phyloP scores from a whole-genome alignment of 2,113 vertebrate species.

The Sminthopsis crassicaudata region DNA sequence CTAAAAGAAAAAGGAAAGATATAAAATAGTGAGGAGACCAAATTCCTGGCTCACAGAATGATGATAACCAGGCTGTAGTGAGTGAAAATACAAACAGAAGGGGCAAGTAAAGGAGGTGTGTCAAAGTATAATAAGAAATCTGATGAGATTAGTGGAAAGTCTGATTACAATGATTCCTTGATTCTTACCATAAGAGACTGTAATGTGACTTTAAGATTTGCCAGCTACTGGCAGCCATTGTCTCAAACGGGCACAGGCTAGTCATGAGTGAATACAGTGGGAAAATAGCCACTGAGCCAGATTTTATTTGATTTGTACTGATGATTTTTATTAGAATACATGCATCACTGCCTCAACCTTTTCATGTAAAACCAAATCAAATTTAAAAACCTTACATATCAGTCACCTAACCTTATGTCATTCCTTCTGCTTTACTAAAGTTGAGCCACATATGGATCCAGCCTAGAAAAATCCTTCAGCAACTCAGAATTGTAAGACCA shows the following conservation, averaged over 20 bases:
- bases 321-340: slow-evolving; percentile 77
- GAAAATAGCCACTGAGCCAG: slow-evolving; percentile 78
- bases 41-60: slow-evolving; percentile 35
- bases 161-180: slow-evolving; percentile 55
- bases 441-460: slow-evolving; percentile 65
- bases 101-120: slow-evolving; percentile 17
- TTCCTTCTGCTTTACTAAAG: slow-evolving; percentile 63
- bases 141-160: slow-evolving; percentile 66
- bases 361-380: slow-evolving; percentile 73
- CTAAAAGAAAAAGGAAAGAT: slow-evolving; percentile 23
- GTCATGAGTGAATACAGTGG: slow-evolving; percentile 66
- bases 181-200: slow-evolving; percentile 40
- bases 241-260: slow-evolving; percentile 60
- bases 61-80: slow-evolving; percentile 64
- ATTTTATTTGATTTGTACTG: slow-evolving; percentile 75
- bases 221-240: slow-evolving; percentile 60
- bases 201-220: slow-evolving; percentile 60
- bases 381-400: slow-evolving; percentile 70
- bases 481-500: slow-evolving; percentile 65
- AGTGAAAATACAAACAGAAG: slow-evolving; percentile 48
- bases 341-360: slow-evolving; percentile 75
- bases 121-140: slow-evolving; percentile 64
- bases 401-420: slow-evolving; percentile 77
- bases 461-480: slow-evolving; percentile 66
- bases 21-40: neutral